Conservation (phyloP, 92 coral and sea anemone genomes). For the Nematostella vectensis region DNA sequence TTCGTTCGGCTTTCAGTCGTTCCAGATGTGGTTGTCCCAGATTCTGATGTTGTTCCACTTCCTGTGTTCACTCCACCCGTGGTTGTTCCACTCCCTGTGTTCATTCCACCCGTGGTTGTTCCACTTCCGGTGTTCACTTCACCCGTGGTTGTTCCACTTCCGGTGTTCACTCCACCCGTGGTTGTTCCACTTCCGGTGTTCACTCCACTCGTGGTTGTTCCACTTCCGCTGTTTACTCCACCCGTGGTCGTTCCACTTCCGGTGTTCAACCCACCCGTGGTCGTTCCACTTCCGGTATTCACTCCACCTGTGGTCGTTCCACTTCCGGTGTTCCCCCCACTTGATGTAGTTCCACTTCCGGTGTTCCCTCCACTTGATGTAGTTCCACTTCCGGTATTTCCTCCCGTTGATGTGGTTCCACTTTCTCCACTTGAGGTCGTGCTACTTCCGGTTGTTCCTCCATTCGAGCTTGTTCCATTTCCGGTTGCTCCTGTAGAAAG, state of each 20-base stretch:
- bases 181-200: not conserved
- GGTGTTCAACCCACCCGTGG: not conserved
- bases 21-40: slow-evolving; percentile 2
- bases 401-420: no score
- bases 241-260: not conserved
- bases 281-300: not conserved
- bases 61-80: not conserved
- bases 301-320: slow-evolving; percentile 6
- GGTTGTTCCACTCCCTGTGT: not conserved
- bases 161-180: not conserved
- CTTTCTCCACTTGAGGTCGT: no score
- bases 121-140: not conserved
- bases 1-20: slow-evolving; percentile 2
- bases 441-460: no score
- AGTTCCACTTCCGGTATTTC: not conserved
- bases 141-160: not conserved
- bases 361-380: not conserved
- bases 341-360: not conserved
- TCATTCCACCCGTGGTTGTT: not conserved
- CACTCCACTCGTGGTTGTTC: not conserved
- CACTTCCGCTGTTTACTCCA: not conserved
- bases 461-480: no score
- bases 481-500: no score
- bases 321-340: slow-evolving; percentile 6
- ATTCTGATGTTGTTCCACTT: not conserved